Evolutionary conservation across 2,797 vertebrate genomes (phyloP).

Genomic region (Crocidura indochinensis): DNA sequence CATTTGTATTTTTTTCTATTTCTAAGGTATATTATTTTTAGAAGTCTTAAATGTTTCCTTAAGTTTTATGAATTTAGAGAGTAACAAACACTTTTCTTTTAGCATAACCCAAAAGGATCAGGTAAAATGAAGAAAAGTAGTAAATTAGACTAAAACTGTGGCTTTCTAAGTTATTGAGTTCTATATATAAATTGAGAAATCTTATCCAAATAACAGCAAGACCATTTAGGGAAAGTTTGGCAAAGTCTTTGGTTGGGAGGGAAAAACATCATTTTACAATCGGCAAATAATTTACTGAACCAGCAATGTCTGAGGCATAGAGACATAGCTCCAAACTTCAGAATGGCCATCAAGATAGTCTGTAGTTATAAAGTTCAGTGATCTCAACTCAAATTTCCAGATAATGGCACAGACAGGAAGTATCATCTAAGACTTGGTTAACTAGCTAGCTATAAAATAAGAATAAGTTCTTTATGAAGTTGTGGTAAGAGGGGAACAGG

Average conservation of each 20-base stretch:
- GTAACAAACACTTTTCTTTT: constrained; percentile 60
- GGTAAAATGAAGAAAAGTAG: constrained; percentile 48
- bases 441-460: background rate
- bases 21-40: constrained; percentile 56
- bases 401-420: background rate
- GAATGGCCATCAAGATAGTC: constrained; percentile 5
- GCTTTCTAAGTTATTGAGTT: background rate
- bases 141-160: constrained; percentile 40
- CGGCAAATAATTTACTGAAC: constrained; percentile 27
- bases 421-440: constrained; percentile 18
- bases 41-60: constrained; percentile 47
- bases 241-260: background rate
- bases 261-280: constrained; percentile 44
- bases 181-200: constrained; percentile 48
- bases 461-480: background rate
- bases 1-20: background rate
- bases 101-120: constrained; percentile 47
- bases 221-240: constrained; percentile 33
- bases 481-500: background rate
- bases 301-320: constrained; percentile 34
- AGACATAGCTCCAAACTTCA: background rate
- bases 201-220: constrained; percentile 16
- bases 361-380: background rate
- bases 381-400: constrained; percentile 14
- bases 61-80: constrained; percentile 47